Base-by-base conservation (phyloP, 2,888 invertebrate species). In the Lydus trimaculatus region DNA sequence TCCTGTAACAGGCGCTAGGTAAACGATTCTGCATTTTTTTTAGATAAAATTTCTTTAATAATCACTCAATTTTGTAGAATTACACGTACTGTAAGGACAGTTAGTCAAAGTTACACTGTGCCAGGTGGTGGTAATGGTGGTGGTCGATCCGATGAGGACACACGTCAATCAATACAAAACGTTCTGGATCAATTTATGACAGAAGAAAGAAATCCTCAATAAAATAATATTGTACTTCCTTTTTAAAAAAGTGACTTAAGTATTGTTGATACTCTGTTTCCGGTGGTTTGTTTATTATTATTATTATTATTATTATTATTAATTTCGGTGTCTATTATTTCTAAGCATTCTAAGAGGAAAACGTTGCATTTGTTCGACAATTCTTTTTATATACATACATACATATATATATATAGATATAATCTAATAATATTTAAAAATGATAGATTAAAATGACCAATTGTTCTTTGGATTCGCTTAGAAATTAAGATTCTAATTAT, bases 171-270 rank as follows among this genome's bases (percentile, higher is more conserved):
- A 9, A 87, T 88, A 86, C 87, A 88, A 78, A 86, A 87, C 69
- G 86, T 87, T 65, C 82, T 88, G 75, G 87, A 88, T 77, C 85
- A 87, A 75, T 88, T 88, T 76, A 87, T 88, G 86, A 77, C 84
- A 23, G 87, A 87, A 73, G 88, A 89, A 75, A 84, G 87, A 78
- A 86, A 85, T 78, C 84, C 84, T 66, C 86, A 86, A 69, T 81
- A 76, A 77, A 66, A 39, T 43, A 61, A 60, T n/a, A 33, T 43
- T 52, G 48, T 52, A 52, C 48, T 52, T 52, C 56, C 23, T 33
- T 58, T 58, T 64, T 23, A 61, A 61, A 60, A 13, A 31, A 39
- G 33, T 31, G 25, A 52, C 48, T 52, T 23, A 52, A 52, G 23
- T 20, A 52, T 52, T 52, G 48, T 52, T 52, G 28, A 36, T 25